Conservation (phyloP, 2,113 vertebrate species). For the Stigmatopora nigra region DNA sequence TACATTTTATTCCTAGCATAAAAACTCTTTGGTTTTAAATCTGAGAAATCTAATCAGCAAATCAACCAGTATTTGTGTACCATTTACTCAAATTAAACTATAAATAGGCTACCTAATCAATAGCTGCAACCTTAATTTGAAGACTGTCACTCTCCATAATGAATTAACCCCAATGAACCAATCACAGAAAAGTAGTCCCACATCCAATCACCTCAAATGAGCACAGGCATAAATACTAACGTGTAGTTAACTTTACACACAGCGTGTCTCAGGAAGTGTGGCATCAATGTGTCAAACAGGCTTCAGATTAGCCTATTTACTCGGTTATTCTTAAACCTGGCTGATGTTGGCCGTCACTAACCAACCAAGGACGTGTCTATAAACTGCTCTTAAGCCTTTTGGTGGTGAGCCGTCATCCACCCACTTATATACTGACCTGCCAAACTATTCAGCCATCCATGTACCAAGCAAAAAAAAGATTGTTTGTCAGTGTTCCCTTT, state of each 20-base stretch:
- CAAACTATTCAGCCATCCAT: background rate
- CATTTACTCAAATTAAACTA: too few relatives aligned
- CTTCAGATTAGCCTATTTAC: slow-evolving; percentile 34
- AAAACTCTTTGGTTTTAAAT: too few relatives aligned
- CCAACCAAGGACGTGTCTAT: slow-evolving; percentile 27
- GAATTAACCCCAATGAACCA: background rate
- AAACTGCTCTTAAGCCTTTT: slow-evolving; percentile 8
- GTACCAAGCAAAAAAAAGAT: background rate
- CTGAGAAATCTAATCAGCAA: too few relatives aligned
- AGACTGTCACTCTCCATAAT: background rate
- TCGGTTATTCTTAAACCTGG: slow-evolving; percentile 28
- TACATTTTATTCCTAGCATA: too few relatives aligned
- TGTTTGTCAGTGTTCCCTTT: background rate
- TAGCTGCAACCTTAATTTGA: background rate
- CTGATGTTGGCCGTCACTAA: slow-evolving; percentile 32
- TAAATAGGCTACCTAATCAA: too few relatives aligned
- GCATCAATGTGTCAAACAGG: slow-evolving; percentile 17
- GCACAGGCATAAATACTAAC: slow-evolving; percentile 5
- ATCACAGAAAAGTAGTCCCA: background rate
- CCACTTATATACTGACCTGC: slow-evolving; percentile 6
- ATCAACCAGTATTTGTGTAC: too few relatives aligned
- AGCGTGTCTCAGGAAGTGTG: background rate
- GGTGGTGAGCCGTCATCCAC: background rate
- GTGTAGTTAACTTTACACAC: background rate
- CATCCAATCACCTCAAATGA: background rate